Conservation (phyloP, 2,113 vertebrate species). For the Phoenicopterus ruber region DNA sequence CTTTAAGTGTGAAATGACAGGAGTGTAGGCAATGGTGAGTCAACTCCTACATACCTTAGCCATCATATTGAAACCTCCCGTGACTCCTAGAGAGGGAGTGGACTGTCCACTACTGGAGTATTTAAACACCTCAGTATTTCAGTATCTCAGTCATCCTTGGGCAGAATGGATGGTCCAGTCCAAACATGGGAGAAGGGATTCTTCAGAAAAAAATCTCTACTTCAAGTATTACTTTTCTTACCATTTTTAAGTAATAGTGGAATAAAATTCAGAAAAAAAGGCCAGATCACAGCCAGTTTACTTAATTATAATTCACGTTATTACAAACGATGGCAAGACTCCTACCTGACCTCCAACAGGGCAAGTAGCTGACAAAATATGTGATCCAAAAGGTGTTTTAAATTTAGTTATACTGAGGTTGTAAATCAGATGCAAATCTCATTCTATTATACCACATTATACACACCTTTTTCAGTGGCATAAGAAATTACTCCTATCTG, state of each 20-base stretch:
- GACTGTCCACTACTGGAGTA: not conserved
- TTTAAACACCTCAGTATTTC: not conserved
- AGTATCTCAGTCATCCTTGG: not conserved
- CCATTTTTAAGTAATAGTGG: not conserved
- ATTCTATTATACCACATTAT: not conserved
- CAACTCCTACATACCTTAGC: not conserved
- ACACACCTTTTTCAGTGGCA: not conserved
- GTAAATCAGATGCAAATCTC: slow-evolving; percentile 5
- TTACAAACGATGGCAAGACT: not conserved
- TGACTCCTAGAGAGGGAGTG: not conserved
- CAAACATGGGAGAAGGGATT: not conserved
- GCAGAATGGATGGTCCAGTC: not conserved
- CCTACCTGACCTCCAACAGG: not conserved
- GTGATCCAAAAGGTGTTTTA: not conserved
- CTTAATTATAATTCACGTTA: not conserved
- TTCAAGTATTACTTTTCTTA: not conserved
- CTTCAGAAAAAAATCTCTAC: not conserved
- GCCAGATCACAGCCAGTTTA: not conserved
- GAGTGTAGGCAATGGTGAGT: not conserved
- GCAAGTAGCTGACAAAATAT: not conserved
- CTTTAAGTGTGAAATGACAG: not conserved
- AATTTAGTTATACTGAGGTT: not conserved
- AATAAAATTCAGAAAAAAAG: not conserved
- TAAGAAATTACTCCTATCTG: not conserved
- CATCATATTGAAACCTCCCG: not conserved